Conservation (phyloP, 2,888 invertebrate genomes). For the Automeris io region DNA sequence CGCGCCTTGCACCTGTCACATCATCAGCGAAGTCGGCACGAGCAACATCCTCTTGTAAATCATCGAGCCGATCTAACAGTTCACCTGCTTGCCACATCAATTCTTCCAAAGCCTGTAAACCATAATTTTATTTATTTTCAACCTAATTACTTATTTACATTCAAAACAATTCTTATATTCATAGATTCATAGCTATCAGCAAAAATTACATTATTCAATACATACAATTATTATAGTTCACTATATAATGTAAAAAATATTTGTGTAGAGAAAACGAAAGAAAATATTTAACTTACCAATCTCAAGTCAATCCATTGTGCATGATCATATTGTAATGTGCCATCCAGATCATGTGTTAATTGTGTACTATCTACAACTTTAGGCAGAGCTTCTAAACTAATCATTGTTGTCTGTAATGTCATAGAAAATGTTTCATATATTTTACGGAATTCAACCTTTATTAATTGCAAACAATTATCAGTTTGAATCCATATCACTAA, state of each 20-base stretch:
- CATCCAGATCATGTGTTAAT: conserved; percentile 95
- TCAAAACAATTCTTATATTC: neutral
- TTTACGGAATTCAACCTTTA: too few species aligned
- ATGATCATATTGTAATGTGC: conserved; percentile 95
- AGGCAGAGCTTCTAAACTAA: conserved; percentile 94
- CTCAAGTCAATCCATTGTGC: conserved; percentile 98
- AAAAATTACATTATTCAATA: too few species aligned
- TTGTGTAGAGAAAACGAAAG: neutral
- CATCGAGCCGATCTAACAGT: conserved; percentile 93
- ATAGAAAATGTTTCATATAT: too few species aligned
- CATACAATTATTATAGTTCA: too few species aligned
- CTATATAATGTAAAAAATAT: too few species aligned
- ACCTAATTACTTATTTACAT: neutral
- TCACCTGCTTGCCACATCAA: conserved; percentile 98
- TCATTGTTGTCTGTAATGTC: conserved; percentile 94
- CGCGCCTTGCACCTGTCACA: conserved; percentile 92
- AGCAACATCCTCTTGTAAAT: conserved; percentile 93
- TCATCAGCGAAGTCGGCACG: conserved; percentile 97
- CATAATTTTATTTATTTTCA: neutral
- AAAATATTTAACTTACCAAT: conserved; percentile 65
- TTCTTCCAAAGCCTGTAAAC: conserved; percentile 87
- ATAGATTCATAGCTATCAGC: too few species aligned
- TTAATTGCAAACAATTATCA: too few species aligned
- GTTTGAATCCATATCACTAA: too few species aligned
- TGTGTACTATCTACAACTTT: conserved; percentile 96